Evolutionary conservation across 2,888 invertebrate species (phyloP).

Genomic region (Diploptera punctata): DNA sequence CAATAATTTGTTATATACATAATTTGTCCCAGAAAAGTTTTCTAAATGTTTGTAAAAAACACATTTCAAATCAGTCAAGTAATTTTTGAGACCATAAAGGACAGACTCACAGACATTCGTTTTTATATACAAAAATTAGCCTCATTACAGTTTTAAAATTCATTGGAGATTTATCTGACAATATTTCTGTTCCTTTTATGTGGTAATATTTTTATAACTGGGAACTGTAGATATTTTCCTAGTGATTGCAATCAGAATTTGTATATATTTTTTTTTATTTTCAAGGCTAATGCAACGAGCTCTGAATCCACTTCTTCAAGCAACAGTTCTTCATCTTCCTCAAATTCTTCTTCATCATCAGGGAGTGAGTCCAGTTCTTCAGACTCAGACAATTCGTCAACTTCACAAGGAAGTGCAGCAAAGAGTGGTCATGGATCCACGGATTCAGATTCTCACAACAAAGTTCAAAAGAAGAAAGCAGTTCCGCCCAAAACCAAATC

Average conservation of each 20-base stretch:
- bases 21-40: no score
- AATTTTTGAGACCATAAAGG: no score
- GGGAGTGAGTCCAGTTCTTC: slow-evolving; percentile 50
- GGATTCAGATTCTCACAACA: slow-evolving; percentile 46
- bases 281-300: slow-evolving; percentile 45
- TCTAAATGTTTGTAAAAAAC: no score
- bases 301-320: slow-evolving; percentile 48
- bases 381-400: slow-evolving; percentile 49
- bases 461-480: slow-evolving; percentile 42
- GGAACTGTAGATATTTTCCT: no score
- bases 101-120: no score
- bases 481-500: slow-evolving; percentile 30
- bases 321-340: slow-evolving; percentile 50
- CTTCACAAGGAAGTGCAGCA: slow-evolving; percentile 45
- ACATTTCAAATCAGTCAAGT: no score
- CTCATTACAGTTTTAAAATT: no score
- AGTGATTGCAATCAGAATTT: background rate
- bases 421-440: slow-evolving; percentile 46
- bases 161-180: no score
- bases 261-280: slow-evolving; percentile 13
- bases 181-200: no score
- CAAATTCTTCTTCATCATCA: slow-evolving; percentile 52
- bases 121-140: no score
- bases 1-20: no score
- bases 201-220: no score